phyloP scores from a whole-genome alignment of 2,797 vertebrate species.

The Helarctos malayanus region DNA sequence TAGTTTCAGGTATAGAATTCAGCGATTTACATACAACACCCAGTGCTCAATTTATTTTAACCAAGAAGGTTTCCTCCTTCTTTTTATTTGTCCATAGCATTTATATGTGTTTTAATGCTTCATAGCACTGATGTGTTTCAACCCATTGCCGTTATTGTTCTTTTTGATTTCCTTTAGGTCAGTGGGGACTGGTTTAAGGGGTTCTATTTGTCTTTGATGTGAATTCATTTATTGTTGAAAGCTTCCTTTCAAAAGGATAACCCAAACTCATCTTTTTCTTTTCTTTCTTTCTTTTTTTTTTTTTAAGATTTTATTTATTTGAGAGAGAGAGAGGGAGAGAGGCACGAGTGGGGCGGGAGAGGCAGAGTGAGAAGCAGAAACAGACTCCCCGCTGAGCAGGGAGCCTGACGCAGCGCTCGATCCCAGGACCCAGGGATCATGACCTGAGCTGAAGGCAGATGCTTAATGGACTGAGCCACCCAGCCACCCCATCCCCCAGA shows the following conservation, averaged over 20 bases:
- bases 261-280: too few relatives aligned
- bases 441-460: too few relatives aligned
- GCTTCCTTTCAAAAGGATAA: background rate
- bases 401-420: too few relatives aligned
- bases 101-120: background rate
- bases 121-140: background rate
- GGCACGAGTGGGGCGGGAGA: too few relatives aligned
- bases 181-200: background rate
- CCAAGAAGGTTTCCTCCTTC: background rate
- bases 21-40: background rate
- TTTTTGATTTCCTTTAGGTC: background rate
- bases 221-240: background rate
- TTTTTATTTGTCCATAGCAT: background rate
- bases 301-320: too few relatives aligned
- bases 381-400: too few relatives aligned
- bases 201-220: background rate
- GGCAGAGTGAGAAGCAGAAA: too few relatives aligned
- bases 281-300: too few relatives aligned
- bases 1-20: background rate
- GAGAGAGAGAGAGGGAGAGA: too few relatives aligned
- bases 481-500: background rate
- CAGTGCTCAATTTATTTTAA: background rate
- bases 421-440: too few relatives aligned
- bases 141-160: background rate
- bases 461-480: too few relatives aligned